Base-by-base conservation (phyloP, 2,113 vertebrate species). In the Microcebus ravelobensis region DNA sequence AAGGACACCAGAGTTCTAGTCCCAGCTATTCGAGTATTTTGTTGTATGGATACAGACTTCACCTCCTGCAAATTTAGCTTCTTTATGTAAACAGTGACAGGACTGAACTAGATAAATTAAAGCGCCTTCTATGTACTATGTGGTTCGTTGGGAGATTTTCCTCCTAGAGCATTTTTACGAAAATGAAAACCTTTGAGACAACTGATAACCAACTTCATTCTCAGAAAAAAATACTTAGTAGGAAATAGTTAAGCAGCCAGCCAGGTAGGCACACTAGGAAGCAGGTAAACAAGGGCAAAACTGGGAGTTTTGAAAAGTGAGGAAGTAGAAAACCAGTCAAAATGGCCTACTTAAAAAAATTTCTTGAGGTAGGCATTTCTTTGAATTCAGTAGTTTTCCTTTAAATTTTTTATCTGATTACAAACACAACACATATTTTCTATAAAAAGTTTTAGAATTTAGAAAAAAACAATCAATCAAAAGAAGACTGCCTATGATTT, bases 131-230 rank as follows among this genome's bases (percentile, higher is more conserved):
- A 87, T 29, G 31, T 23, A 87, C 83, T n/a, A 81, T 31, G 63
- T 39, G 31, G 11, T 57, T 89, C 45, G 21, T 80, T 71, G 71
- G 21, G 34, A 92, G 1, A 17, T 68, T 93, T 91, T 92, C 76
- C 88, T 93, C 45, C 23, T 63, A 89, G 34, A 96, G 27, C 23
- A 65, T 74, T 6, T 36, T 85, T 74, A 79, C 13, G 31, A 79
- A 93, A 88, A 79, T 71, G 11, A 63, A 87, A 96, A 86, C 76
- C 23, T 18, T 94, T 90, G 55, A 63, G 34, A 92, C 39, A 85
- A 45, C 4, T 91, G 39, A 74, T 65, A 95, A 81, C 36, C 74
- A 73, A 83, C 8, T 8, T 76, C 74, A 71, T 77, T 87, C 7
- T 63, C 67, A 68, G 11, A 42, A 74, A 80, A 79, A 67, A 80